Evolutionary conservation across 1,140 invertebrate genomes (phyloP).

Genomic region (Grapholita molesta): DNA sequence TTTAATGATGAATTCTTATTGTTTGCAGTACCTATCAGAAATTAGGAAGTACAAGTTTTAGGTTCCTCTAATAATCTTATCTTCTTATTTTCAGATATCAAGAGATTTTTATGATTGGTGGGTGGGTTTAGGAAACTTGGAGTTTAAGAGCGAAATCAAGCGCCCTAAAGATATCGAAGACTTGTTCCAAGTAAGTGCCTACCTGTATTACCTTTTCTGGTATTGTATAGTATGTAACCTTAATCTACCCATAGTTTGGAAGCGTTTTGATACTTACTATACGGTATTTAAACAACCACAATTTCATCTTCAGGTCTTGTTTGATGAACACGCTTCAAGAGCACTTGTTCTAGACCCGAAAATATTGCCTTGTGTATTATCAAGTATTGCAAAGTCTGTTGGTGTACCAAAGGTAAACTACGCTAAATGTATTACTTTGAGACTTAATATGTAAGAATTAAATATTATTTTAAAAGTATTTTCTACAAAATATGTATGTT

Average conservation of each 20-base stretch:
- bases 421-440: no score
- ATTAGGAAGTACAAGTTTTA: no score
- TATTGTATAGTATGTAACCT: no score
- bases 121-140: slow-evolving; percentile 69
- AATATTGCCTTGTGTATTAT: slow-evolving; percentile 70
- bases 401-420: slow-evolving; percentile 59
- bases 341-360: slow-evolving; percentile 66
- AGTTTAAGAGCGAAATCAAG: slow-evolving; percentile 72
- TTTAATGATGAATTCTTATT: no score
- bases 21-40: no score
- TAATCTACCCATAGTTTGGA: no score
- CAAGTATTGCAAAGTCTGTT: slow-evolving; percentile 62
- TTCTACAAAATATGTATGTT: no score
- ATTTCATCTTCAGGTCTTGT: slow-evolving; percentile 72
- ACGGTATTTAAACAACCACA: background rate
- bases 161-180: slow-evolving; percentile 66
- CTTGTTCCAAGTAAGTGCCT: slow-evolving; percentile 57
- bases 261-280: no score
- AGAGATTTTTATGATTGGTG: slow-evolving; percentile 82
- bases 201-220: no score
- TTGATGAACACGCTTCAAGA: slow-evolving; percentile 76
- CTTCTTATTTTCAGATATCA: slow-evolving; percentile 62
- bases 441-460: no score
- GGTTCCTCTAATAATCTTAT: no score
- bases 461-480: no score